Evolutionary conservation across 2,797 vertebrate genomes (phyloP), one percentile per base, ranked within the genome.

Genomic region (Florisuga fusca): DNA sequence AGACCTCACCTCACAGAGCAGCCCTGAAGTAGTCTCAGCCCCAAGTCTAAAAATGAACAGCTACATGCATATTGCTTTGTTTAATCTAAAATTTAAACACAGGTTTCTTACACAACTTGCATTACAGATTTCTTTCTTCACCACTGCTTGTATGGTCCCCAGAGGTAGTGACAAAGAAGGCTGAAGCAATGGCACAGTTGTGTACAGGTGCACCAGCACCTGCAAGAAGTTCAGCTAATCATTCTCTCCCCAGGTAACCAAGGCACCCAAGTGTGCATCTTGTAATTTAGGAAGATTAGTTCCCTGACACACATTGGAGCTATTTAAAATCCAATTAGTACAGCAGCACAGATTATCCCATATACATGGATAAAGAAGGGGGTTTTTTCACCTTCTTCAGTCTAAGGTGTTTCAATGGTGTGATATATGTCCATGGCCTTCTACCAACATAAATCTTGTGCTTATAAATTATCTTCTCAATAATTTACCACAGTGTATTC

Each of bases 231-330:
- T 50, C 12, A 45, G 27, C 2, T 61, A 53, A 25, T 25, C n/a
- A 27, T 6, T 25, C 20, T 20, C 41, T 31, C 20, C 18, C 43
- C 41, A 12, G 0, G 7, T 50, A 54, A 21, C 23, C 12, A 45
- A 33, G 19, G 38, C 66, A 68, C 34, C 20, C 22, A n/a, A 17
- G 22, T 10, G 15, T 10, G 15, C n/a, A 3, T 23, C 33, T 50
- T 3, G 0, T 12, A 45, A 38, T 3, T 26, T 0, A 48, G 13
- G 10, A 8, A 59, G 9, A 77, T 3, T 5, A 27, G 18, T 6
- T 59, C 62, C 38, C 38, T 10, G 1, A 36, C 63, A 48, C 13
- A 10, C n/a, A 43, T 1, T 11, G 17, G 34, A 64, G 26, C 26
- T 29, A 27, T 46, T 62, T 23, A 46, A 68, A 88, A 43, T 22